Evolutionary conservation across 2,888 invertebrate genomes (phyloP).

Genomic region (Doris montereyensis): DNA sequence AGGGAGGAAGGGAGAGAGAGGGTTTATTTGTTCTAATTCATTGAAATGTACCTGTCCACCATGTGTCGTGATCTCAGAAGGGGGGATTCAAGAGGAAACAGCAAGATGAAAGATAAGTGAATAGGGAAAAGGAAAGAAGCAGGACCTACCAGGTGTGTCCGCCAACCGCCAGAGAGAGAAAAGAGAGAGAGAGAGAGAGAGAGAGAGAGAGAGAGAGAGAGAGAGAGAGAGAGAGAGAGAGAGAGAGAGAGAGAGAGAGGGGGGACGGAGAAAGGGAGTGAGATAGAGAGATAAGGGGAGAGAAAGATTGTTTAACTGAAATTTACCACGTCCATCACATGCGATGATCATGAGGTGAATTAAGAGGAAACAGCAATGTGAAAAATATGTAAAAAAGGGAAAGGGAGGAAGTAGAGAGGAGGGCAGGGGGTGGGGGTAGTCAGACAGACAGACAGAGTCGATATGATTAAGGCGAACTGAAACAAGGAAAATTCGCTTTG

Average conservation of each 20-base stretch:
- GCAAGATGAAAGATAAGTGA: neutral
- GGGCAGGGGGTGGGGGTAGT: neutral
- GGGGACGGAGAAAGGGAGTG: neutral
- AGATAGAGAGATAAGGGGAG: too few species aligned
- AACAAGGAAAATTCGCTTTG: neutral
- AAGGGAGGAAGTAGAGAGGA: slow-evolving; percentile 12
- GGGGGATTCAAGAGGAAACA: neutral
- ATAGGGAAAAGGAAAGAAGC: neutral
- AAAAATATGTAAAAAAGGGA: neutral
- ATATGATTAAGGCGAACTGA: neutral
- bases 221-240: slow-evolving; percentile 1
- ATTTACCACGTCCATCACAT: too few species aligned
- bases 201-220: slow-evolving; percentile 28
- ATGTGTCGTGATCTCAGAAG: too few species aligned
- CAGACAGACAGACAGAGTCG: neutral
- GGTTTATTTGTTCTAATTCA: neutral
- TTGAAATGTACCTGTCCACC: too few species aligned
- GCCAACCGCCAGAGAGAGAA: neutral
- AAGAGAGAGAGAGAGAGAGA: slow-evolving; percentile 18
- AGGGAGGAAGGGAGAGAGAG: neutral
- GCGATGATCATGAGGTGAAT: neutral
- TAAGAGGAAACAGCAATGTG: neutral
- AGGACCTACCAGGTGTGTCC: neutral
- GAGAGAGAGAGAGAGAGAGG: neutral
- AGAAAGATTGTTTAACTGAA: too few species aligned